Base-by-base conservation (phyloP, 2,888 invertebrate genomes). In the Standfussiana lucernea region DNA sequence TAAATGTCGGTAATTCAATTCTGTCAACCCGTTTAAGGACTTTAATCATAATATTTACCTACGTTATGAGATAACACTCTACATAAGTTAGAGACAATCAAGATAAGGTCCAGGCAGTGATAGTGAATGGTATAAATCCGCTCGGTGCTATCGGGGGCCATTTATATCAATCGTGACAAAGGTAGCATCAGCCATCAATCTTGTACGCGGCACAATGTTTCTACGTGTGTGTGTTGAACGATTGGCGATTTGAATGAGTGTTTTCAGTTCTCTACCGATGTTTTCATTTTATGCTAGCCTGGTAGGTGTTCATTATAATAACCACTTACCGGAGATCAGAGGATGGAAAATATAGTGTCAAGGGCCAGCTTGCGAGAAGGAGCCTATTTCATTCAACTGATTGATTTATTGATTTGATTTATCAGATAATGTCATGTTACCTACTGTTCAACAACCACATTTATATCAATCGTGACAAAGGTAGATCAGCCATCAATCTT, bases 131-230 rank as follows among this genome's bases (percentile, higher is more conserved):
- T 71, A 62, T 53, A 77, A 75, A 82, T 82, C 76, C 13, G 53
- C 65, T n/a, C 56, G 5, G 24, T 32, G 42, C 21, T 85, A 82
- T 79, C 83, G 70, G 47, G 11, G 21, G 18, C 72, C 76, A 86
- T 86, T 82, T 84, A 80, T 86, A 77, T 86, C 82, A 82, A 84
- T 79, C 79, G 67, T 70, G 84, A 84, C 79, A 80, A 72, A 77
- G 83, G 77, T 77, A 67, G 50, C 45, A 71, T 66, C 76, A 70
- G 69, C 59, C 45, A 80, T 85, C 80, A 72, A 85, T 85, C 85
- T 82, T 78, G 35, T 78, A 40, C 7, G 62, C 32, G 65, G 15
- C n/a, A n/a, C n/a, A 47, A 47, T 62, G 40, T 70, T 15, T 61
- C 53, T 66, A n/a, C n/a, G 62, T 77, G 45, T 78, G 35, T 62